Conservation (phyloP, 30 jellyfish, hydroid and myxozoan species). For the Mastigias papua region DNA sequence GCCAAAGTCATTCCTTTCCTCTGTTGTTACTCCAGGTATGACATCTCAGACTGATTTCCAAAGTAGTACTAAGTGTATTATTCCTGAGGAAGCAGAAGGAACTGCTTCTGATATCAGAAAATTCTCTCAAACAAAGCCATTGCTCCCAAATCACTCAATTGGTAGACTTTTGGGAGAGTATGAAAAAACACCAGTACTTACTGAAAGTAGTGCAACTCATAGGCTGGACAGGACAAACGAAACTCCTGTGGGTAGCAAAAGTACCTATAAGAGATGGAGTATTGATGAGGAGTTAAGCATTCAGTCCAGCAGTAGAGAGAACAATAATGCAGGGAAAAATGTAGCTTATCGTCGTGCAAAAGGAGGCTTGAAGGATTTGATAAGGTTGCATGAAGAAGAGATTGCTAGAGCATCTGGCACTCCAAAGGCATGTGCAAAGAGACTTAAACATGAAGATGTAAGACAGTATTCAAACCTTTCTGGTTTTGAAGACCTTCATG, state of each 20-base stretch:
- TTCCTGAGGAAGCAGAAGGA: background rate
- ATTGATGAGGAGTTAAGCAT: conserved; percentile 3
- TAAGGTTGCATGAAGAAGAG: conserved; percentile 87
- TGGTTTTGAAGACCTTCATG: conserved; percentile 7
- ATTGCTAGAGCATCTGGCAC: conserved; percentile 96
- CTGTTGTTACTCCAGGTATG: background rate
- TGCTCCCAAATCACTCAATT: conserved; percentile 15
- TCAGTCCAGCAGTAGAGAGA: background rate
- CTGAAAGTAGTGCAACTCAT: background rate
- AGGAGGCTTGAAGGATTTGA: conserved; percentile 80
- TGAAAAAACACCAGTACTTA: background rate
- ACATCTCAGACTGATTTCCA: background rate
- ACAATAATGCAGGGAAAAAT: background rate
- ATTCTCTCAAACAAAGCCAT: background rate
- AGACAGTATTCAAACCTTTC: background rate
- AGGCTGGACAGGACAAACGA: background rate
- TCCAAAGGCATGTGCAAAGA: conserved; percentile 8
- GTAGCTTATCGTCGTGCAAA: conserved; percentile 42
- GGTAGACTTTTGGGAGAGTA: conserved; percentile 23
- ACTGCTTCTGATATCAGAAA: background rate
- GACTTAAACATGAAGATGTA: conserved; percentile 22
- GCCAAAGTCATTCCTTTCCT: conserved; percentile 70
- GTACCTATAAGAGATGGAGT: background rate
- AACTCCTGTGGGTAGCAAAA: background rate
- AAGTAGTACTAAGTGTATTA: background rate